Evolutionary conservation across 2,888 invertebrate species (phyloP).

Genomic region (Drosophila cracens): DNA sequence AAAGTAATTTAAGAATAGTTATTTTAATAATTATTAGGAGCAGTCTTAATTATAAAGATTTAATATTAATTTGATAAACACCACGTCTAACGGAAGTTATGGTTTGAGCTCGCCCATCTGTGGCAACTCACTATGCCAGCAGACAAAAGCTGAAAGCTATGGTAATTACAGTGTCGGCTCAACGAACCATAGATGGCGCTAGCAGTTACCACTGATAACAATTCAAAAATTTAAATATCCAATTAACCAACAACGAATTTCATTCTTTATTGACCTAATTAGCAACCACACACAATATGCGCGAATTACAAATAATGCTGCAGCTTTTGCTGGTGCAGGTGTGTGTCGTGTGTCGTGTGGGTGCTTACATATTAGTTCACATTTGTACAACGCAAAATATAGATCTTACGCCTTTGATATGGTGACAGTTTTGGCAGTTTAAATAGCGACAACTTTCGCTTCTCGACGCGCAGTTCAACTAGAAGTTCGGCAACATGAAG

Average conservation of each 20-base stretch:
- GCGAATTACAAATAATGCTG: constrained; percentile 39
- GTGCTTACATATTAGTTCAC: constrained; percentile 63
- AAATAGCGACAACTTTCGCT: constrained; percentile 63
- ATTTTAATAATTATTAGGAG: neutral
- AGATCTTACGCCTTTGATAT: constrained; percentile 46
- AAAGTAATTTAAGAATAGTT: neutral
- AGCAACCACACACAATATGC: constrained; percentile 23
- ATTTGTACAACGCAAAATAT: constrained; percentile 39
- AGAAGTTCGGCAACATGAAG: constrained; percentile 52
- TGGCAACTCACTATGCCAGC: neutral
- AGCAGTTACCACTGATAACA: neutral
- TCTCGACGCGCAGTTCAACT: constrained; percentile 46
- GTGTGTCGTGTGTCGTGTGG: constrained; percentile 58
- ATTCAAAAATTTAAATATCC: constrained; percentile 15
- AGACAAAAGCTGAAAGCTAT: constrained; percentile 12
- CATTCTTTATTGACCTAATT: constrained; percentile 50
- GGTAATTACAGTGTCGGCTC: neutral
- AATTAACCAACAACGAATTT: constrained; percentile 25
- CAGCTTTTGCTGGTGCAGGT: constrained; percentile 1
- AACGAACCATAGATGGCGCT: constrained; percentile 38
- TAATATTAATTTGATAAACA: neutral
- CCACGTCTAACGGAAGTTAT: neutral
- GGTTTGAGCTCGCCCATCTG: neutral
- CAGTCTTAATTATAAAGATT: neutral
- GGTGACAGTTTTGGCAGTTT: constrained; percentile 31